phyloP scores from a whole-genome alignment of 2,113 vertebrate species.

The Riparia riparia region DNA sequence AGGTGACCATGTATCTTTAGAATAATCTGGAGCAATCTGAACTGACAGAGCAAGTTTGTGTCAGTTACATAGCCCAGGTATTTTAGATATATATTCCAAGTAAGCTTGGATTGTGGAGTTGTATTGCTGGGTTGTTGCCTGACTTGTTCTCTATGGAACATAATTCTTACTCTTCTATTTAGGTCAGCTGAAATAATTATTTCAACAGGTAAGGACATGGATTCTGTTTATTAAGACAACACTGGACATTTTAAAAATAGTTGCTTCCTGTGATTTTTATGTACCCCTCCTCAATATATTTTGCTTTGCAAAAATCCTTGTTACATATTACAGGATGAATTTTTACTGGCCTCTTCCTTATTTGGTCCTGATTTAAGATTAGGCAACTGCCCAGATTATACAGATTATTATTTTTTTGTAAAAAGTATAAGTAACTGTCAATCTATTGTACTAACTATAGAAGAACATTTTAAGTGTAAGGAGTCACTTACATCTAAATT shows the following conservation, averaged over 20 bases:
- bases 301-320: not conserved
- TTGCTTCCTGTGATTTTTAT: not conserved
- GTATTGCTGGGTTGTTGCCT: not conserved
- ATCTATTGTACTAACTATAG: not conserved
- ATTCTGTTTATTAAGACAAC: not conserved
- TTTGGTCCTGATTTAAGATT: not conserved
- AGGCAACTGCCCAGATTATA: not conserved
- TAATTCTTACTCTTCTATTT: not conserved
- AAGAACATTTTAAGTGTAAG: not conserved
- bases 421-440: not conserved
- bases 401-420: not conserved
- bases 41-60: not conserved
- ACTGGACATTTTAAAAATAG: accelerated
- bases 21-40: not conserved
- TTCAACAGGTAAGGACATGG: not conserved
- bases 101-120: not conserved
- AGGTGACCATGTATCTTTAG: not conserved
- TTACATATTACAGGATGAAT: not conserved
- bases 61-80: not conserved
- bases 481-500: not conserved
- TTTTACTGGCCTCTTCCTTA: not conserved
- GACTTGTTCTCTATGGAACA: not conserved
- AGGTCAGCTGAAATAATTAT: not conserved
- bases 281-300: not conserved
- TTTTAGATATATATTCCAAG: not conserved